These are phyloP conservation scores for Sialia sialis DNA, from an alignment of 2,113 vertebrate genomes.

Conservation along the genomic window DNA sequence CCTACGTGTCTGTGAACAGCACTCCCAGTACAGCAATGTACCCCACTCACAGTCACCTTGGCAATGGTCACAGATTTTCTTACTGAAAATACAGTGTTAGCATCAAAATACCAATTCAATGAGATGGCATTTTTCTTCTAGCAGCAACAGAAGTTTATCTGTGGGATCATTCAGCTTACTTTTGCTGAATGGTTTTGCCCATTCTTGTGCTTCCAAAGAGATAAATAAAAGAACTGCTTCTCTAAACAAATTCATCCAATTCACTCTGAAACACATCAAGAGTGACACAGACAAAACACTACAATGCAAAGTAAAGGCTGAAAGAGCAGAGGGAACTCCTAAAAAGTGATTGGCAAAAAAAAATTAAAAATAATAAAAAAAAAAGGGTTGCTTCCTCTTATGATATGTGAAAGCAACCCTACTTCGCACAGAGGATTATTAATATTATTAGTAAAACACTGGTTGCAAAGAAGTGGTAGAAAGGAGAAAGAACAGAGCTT, in stretches of 20 bases:
- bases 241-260: background rate
- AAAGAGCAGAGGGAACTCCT: background rate
- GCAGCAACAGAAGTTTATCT: background rate
- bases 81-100: background rate
- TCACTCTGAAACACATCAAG: background rate
- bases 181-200: background rate
- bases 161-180: background rate
- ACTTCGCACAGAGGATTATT: background rate
- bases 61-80: background rate
- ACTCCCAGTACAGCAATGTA: background rate
- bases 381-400: background rate
- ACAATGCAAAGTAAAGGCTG: background rate
- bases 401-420: background rate
- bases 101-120: background rate
- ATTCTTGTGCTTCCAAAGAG: background rate
- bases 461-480: background rate
- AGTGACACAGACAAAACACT: background rate
- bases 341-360: background rate
- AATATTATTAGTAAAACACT: background rate
- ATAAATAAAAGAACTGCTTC: background rate
- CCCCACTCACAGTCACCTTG: background rate
- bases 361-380: no score
- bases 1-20: background rate
- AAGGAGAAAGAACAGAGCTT: background rate
- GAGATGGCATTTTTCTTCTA: background rate